Evolutionary conservation across 2,113 vertebrate genomes (phyloP).

Genomic region (Junco hyemalis): DNA sequence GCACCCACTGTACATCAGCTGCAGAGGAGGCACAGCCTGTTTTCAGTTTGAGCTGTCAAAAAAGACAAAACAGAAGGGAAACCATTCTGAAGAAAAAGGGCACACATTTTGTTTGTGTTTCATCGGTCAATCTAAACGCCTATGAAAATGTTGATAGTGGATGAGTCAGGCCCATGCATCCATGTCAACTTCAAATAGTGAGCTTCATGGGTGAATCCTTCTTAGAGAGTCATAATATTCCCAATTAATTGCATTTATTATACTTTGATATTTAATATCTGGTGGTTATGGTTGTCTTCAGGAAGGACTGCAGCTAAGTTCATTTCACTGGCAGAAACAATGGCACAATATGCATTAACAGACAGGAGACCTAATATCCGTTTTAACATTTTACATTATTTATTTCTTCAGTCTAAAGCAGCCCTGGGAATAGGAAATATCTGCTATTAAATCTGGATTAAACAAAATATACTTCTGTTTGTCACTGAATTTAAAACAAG

Average conservation of each 20-base stretch:
- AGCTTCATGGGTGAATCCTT: neutral
- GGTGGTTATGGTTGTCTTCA: neutral
- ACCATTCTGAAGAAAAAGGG: neutral
- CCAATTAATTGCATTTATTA: neutral
- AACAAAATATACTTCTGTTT: neutral
- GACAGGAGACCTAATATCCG: neutral
- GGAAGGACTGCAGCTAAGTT: neutral
- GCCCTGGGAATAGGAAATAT: neutral
- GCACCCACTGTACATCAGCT: neutral
- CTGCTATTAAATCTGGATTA: neutral
- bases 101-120: neutral
- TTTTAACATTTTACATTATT: neutral
- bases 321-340: neutral
- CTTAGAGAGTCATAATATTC: neutral
- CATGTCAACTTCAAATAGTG: neutral
- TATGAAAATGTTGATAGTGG: neutral
- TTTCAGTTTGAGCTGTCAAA: constrained; percentile 51
- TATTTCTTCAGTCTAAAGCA: neutral
- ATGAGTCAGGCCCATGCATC: neutral
- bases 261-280: neutral
- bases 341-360: neutral
- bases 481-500: neutral
- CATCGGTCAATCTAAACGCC: neutral
- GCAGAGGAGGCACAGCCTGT: neutral
- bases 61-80: neutral